These are phyloP conservation scores for Ectemnius cavifrons DNA, from an alignment of 2,888 invertebrate species.

Conservation along the genomic window DNA sequence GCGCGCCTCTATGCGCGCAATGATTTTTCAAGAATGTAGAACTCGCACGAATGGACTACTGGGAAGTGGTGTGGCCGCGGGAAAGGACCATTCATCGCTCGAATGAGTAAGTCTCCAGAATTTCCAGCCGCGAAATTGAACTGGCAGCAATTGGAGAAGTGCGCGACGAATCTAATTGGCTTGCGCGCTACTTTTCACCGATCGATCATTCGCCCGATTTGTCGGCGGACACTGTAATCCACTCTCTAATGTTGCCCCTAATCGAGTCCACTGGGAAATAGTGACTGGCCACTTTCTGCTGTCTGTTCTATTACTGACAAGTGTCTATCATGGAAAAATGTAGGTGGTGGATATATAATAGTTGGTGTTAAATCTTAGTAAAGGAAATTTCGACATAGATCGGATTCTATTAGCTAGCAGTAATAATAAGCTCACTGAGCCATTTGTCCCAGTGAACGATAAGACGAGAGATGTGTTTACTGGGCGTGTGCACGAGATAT, in stretches of 20 bases:
- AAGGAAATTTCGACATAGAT: too few relatives aligned
- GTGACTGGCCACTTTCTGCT: too few relatives aligned
- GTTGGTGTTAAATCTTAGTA: too few relatives aligned
- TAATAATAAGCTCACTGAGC: background rate
- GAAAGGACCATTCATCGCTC: conserved; percentile 27
- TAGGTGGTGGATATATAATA: too few relatives aligned
- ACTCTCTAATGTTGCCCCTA: too few relatives aligned
- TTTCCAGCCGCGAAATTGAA: background rate
- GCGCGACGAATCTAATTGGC: background rate
- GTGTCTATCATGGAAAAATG: too few relatives aligned
- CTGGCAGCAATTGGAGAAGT: background rate
- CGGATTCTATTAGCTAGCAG: too few relatives aligned
- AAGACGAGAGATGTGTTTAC: background rate
- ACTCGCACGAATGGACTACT: background rate
- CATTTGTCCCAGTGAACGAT: background rate
- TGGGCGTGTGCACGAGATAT: background rate
- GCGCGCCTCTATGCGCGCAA: background rate
- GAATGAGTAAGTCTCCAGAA: conserved; percentile 45
- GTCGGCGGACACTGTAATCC: too few relatives aligned
- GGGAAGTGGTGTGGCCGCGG: background rate
- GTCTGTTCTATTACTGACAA: too few relatives aligned
- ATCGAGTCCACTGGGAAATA: too few relatives aligned
- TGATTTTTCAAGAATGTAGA: background rate
- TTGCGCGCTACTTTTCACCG: too few relatives aligned
- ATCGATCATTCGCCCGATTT: too few relatives aligned